Evolutionary conservation across 2,113 vertebrate genomes (phyloP), one percentile per base, ranked within the genome.

Genomic region (Tenrec ecaudatus): DNA sequence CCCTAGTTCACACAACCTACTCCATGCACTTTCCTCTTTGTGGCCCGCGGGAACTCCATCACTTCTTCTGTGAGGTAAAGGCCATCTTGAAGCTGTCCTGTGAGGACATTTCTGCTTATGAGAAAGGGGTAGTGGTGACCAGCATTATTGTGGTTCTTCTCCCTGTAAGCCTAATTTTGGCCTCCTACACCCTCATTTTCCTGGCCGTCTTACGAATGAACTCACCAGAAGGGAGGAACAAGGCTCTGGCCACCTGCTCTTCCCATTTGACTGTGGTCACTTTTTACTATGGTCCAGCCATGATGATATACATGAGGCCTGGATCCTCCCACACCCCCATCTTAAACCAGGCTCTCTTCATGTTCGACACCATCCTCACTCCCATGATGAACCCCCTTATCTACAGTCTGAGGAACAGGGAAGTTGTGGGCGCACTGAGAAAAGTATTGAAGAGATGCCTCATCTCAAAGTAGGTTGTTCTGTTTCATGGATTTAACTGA

Each of bases 351-450:
- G 92, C 80, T 10, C 62, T 75, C 6, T 94, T 93, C 33, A 11
- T 87, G 16, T 79, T 92, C 62, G 88, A 95, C 40, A 90, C 86
- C 0, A 8, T 94, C 57, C 78, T 94, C 31, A 93, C 90, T 27
- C 81, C 78, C 43, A 64, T 82, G 75, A 29, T 94, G 27, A 90
- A 93, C 8, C 71, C 89, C 0, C 36, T 94, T n/a, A 86, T 94
- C 27, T 85, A 85, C 40, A 71, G 40, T 66, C 64, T 85, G 64
- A 71, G 83, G 66, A 85, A 69, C 64, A 60, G 81, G n/a, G 17
- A 93, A 89, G 64, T 97, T 96, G 57, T 96, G 96, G 7, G 95
- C 96, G 36, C 95, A 96, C 27, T 96, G 96, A 94, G 58, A 22
- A 86, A 76, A n/a, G n/a, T 76, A 31, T 64, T 90, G 23, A 15